Conservation (phyloP, 2,113 vertebrate species). For the Periophthalmodon schlosseri region DNA sequence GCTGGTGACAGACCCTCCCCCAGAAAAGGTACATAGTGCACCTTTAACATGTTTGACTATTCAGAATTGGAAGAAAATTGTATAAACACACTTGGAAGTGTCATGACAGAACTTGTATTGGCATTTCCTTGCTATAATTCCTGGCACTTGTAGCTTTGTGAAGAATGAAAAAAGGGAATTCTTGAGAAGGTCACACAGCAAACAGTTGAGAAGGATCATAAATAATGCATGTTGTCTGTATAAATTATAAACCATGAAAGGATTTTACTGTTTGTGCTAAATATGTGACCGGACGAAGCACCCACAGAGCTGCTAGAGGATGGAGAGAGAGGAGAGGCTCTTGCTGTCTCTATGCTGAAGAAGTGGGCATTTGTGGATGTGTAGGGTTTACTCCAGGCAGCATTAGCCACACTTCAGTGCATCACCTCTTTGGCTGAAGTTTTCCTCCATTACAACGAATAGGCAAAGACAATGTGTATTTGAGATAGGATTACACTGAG, state of each 20-base stretch:
- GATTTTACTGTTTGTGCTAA: constrained; percentile 70
- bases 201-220: constrained; percentile 68
- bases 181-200: constrained; percentile 64
- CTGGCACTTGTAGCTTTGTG: constrained; percentile 29
- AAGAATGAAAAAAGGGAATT: constrained; percentile 12
- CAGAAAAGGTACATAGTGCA: no score
- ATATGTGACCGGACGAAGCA: constrained; percentile 58
- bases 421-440: constrained; percentile 20
- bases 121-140: constrained; percentile 2
- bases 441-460: not conserved
- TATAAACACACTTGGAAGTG: no score
- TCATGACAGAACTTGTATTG: not conserved
- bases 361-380: constrained; percentile 6
- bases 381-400: constrained; percentile 6
- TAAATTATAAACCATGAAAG: constrained; percentile 77
- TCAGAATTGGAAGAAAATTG: not conserved
- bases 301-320: constrained; percentile 9
- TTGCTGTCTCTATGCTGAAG: constrained; percentile 22
- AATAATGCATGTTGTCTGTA: constrained; percentile 71
- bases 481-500: not conserved
- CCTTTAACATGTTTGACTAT: not conserved
- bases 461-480: constrained; percentile 2
- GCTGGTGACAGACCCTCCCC: no score
- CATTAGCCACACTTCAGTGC: constrained; percentile 16
- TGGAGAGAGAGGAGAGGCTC: not conserved